Percentiles rank a stretch among this genome's conserved stretches.
These are phyloP conservation scores for Drosophila neonasuta DNA, from an alignment of 2,888 invertebrate genomes.

Conservation along the genomic window DNA sequence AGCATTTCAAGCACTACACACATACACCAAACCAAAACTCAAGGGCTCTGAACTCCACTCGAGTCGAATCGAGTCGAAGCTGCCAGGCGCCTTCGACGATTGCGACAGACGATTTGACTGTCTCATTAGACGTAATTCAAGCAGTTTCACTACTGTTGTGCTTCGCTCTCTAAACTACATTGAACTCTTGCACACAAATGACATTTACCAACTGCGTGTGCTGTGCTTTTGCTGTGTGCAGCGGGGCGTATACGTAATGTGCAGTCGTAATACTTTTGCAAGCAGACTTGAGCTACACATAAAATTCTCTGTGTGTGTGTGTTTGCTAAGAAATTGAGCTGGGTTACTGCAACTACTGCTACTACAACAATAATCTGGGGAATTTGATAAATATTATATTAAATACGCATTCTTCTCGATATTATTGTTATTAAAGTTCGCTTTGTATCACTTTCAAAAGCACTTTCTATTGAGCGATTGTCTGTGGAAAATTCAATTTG, in stretches of 20 bases:
- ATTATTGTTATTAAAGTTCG: neutral
- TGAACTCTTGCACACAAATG: conserved; percentile 25
- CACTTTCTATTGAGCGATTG: neutral
- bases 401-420: neutral
- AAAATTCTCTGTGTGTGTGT: conserved; percentile 4
- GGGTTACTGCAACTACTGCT: neutral
- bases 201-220: conserved; percentile 4
- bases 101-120: conserved; percentile 49
- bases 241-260: conserved; percentile 62
- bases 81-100: conserved; percentile 12
- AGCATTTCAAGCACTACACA: conserved; percentile 57
- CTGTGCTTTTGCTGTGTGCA: conserved; percentile 9
- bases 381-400: conserved; percentile 7
- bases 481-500: neutral
- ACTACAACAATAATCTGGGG: neutral
- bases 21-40: conserved; percentile 8
- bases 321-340: conserved; percentile 12
- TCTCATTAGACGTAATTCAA: conserved; percentile 57
- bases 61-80: neutral
- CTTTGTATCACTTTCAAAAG: neutral
- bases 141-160: conserved; percentile 20
- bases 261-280: conserved; percentile 30
- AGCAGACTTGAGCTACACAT: conserved; percentile 14
- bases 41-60: conserved; percentile 27
- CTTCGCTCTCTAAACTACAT: conserved; percentile 18